These are phyloP conservation scores for Micromussa lordhowensis DNA, from an alignment of 92 coral and sea anemone species.

Conservation along the genomic window DNA sequence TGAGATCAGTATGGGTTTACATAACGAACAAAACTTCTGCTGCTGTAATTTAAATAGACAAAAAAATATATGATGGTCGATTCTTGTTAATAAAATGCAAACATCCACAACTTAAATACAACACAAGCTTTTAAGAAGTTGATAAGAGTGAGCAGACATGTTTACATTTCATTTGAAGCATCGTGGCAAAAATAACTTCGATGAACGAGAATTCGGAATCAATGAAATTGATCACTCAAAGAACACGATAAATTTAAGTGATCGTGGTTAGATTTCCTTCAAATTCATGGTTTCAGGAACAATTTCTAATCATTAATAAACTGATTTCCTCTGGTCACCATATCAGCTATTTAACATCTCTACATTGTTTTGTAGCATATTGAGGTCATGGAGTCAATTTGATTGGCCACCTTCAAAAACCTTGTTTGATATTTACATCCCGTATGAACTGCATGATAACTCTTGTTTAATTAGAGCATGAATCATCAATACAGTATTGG, in stretches of 20 bases:
- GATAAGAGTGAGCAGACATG: not conserved
- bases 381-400: not conserved
- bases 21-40: not conserved
- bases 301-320: not conserved
- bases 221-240: not conserved
- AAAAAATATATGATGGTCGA: not conserved
- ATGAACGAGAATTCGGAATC: not conserved
- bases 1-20: not conserved
- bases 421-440: slow-evolving; percentile 24
- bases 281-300: not conserved
- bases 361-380: not conserved
- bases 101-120: slow-evolving; percentile 3
- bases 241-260: not conserved
- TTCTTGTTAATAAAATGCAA: slow-evolving; percentile 14
- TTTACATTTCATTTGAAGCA: not conserved
- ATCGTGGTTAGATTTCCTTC: not conserved
- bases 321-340: not conserved
- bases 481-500: not conserved
- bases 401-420: not conserved
- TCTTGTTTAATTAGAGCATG: slow-evolving; percentile 9
- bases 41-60: not conserved
- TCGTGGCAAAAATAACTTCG: not conserved
- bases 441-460: not conserved
- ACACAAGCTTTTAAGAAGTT: slow-evolving; percentile 9
- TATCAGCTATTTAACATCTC: not conserved